Evolutionary conservation across 2,113 vertebrate genomes (phyloP).

Genomic region (Pangasianodon hypophthalmus): DNA sequence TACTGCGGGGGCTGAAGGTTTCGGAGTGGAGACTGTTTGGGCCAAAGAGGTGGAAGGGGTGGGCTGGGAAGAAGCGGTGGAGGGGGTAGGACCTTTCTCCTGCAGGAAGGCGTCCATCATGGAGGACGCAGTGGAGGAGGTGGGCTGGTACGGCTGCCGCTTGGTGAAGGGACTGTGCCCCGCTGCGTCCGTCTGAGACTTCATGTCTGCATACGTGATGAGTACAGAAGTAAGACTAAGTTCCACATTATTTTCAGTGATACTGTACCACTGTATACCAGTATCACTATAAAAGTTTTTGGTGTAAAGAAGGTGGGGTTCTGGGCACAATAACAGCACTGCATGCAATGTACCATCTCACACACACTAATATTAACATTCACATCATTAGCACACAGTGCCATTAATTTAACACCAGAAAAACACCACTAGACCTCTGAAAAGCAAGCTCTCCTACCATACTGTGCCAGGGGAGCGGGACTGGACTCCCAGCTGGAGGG

Average conservation of each 20-base stretch:
- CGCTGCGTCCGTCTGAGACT: constrained; percentile 80
- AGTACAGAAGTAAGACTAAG: background rate
- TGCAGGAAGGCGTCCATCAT: constrained; percentile 97
- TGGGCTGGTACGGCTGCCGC: constrained; percentile 86
- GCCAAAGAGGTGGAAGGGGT: constrained; percentile 72
- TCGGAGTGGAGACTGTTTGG: constrained; percentile 72
- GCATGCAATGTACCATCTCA: background rate
- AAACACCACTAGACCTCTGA: background rate
- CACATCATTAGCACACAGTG: background rate
- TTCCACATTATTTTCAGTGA: background rate
- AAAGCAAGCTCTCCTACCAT: constrained; percentile 77
- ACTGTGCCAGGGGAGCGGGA: constrained; percentile 84
- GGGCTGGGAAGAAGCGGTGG: constrained; percentile 72
- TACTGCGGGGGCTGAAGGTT: constrained; percentile 71
- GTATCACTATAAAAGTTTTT: too few relatives aligned
- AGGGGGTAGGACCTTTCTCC: constrained; percentile 79
- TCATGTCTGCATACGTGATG: constrained; percentile 77
- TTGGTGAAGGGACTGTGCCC: constrained; percentile 89
- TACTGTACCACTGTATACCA: too few relatives aligned
- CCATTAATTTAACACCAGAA: background rate
- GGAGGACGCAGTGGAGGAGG: constrained; percentile 76
- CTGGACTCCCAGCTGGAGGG: constrained; percentile 91
- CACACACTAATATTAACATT: background rate
- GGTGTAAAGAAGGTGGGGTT: background rate
- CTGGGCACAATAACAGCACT: background rate